Evolutionary conservation across 2,888 invertebrate genomes (phyloP).

Genomic region (Dryococelus australis): DNA sequence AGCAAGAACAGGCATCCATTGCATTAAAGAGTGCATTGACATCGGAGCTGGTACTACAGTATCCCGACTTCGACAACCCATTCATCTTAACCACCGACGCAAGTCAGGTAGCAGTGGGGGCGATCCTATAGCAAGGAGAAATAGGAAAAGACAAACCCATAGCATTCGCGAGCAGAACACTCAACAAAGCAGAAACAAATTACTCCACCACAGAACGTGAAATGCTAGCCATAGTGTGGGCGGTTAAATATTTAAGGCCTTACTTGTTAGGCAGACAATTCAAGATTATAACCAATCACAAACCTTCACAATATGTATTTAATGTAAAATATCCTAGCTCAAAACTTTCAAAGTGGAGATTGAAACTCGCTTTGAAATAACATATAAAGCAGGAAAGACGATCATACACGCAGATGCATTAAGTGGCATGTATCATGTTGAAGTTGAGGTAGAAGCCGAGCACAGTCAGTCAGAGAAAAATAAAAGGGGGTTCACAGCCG

Average conservation of each 20-base stretch:
- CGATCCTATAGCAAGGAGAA: slow-evolving; percentile 52
- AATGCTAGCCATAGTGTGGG: slow-evolving; percentile 55
- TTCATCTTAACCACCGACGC: slow-evolving; percentile 55
- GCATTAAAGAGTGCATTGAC: slow-evolving; percentile 32
- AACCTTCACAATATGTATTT: slow-evolving; percentile 54
- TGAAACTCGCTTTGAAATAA: slow-evolving; percentile 50
- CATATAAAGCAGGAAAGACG: slow-evolving; percentile 51
- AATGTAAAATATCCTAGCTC: slow-evolving; percentile 52
- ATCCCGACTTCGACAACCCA: slow-evolving; percentile 47
- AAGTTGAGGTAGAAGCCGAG: too few species aligned
- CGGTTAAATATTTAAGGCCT: too few species aligned
- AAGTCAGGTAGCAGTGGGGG: slow-evolving; percentile 51
- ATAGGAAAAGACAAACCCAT: too few species aligned
- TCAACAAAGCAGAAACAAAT: slow-evolving; percentile 53
- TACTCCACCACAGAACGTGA: slow-evolving; percentile 56
- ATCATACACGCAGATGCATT: slow-evolving; percentile 52
- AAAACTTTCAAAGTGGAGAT: slow-evolving; percentile 20
- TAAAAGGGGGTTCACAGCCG: background rate
- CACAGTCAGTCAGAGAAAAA: background rate
- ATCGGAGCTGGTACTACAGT: slow-evolving; percentile 37
- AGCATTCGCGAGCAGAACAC: slow-evolving; percentile 54
- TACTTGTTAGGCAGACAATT: slow-evolving; percentile 54
- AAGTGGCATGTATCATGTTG: background rate
- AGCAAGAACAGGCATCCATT: slow-evolving; percentile 34
- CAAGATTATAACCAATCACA: slow-evolving; percentile 54